Percentiles rank a stretch among this genome's conserved stretches.
Evolutionary conservation across 2,797 vertebrate genomes (phyloP).

Genomic region (Borostomias antarcticus): DNA sequence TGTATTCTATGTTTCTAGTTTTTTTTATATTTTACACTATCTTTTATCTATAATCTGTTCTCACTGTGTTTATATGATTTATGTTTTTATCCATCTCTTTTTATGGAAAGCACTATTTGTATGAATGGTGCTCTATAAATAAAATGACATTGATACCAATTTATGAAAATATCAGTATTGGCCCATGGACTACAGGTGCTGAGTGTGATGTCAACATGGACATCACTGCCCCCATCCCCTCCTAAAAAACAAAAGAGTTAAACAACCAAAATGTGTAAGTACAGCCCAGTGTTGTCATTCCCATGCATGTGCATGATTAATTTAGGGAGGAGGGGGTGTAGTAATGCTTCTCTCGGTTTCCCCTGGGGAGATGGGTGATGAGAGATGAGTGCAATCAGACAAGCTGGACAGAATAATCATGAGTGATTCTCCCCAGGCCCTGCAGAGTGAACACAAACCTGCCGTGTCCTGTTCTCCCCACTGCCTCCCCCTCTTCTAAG

Average conservation of each 20-base stretch:
- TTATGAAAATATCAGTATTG: too few species aligned
- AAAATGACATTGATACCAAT: neutral
- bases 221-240: neutral
- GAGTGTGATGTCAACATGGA: neutral
- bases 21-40: too few species aligned
- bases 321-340: slow-evolving; percentile 28
- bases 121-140: too few species aligned
- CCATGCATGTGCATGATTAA: slow-evolving; percentile 26
- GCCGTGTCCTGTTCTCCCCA: slow-evolving; percentile 19
- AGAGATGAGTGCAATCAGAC: slow-evolving; percentile 57
- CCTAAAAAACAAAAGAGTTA: neutral
- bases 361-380: slow-evolving; percentile 57
- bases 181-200: neutral
- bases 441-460: slow-evolving; percentile 27
- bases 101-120: too few species aligned
- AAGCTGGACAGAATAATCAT: slow-evolving; percentile 49
- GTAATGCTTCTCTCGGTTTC: slow-evolving; percentile 60
- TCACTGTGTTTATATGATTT: too few species aligned
- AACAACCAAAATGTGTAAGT: slow-evolving; percentile 1
- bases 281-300: neutral
- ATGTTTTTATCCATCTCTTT: too few species aligned
- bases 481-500: neutral
- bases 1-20: too few species aligned
- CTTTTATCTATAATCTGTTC: too few species aligned
- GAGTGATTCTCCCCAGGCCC: slow-evolving; percentile 43